phyloP scores from a whole-genome alignment of 2,888 invertebrate species.

The Epinotia ramella region DNA sequence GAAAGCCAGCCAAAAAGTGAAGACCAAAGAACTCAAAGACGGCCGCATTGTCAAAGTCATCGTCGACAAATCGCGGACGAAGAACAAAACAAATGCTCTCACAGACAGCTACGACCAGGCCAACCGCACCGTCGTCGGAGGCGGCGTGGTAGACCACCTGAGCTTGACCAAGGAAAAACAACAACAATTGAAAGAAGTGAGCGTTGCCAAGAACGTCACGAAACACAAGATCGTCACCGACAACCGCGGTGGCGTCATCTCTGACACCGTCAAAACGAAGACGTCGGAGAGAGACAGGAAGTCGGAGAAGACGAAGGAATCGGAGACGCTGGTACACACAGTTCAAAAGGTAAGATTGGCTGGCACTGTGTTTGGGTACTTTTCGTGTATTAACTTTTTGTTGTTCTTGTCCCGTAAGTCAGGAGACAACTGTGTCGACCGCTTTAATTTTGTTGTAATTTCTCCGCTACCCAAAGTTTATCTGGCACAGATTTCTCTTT shows the following conservation, averaged over 20 bases:
- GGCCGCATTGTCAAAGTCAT: conserved; percentile 26
- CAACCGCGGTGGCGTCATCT: conserved; percentile 9
- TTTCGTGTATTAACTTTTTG: no score
- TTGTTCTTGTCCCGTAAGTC: no score
- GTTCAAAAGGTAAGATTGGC: not conserved
- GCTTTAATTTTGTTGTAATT: no score
- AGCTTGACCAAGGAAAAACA: conserved; percentile 11
- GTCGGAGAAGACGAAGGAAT: conserved; percentile 18
- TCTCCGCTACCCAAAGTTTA: no score
- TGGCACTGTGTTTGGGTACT: no score
- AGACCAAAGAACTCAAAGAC: conserved; percentile 19
- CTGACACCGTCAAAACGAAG: conserved; percentile 9
- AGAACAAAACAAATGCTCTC: not conserved
- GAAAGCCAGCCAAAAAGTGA: conserved; percentile 22
- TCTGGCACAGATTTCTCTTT: no score
- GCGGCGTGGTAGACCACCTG: not conserved
- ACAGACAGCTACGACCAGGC: conserved; percentile 13
- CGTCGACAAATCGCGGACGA: conserved; percentile 7
- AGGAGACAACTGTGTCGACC: no score
- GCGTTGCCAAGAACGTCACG: not conserved
- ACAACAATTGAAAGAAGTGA: not conserved
- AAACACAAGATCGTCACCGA: conserved; percentile 20
- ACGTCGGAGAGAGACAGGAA: conserved; percentile 24
- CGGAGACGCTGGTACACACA: not conserved
- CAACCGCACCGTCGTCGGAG: conserved; percentile 7